Percentiles rank a stretch among this genome's conserved stretches.
These are phyloP conservation scores for Solenopsis fugax DNA, from an alignment of 1,140 invertebrate genomes.

Conservation along the genomic window DNA sequence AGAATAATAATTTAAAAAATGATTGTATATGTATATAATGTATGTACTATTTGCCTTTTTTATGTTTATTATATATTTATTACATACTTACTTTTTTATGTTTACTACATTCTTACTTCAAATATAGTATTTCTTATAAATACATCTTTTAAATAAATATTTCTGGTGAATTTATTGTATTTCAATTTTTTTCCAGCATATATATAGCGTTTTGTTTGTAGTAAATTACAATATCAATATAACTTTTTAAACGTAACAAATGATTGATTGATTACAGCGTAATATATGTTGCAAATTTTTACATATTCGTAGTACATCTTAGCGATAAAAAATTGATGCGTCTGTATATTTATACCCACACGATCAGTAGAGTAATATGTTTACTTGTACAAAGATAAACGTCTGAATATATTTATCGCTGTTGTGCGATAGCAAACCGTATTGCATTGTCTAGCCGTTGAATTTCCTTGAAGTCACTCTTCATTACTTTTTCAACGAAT, in stretches of 20 bases:
- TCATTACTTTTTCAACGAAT: conserved; percentile 48
- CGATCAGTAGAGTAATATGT: conserved; percentile 10
- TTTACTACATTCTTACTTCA: no score
- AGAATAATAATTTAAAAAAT: no score
- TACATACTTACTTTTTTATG: no score
- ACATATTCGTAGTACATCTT: background rate
- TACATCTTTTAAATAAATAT: no score
- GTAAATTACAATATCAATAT: background rate
- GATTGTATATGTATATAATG: no score
- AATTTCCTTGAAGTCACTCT: conserved; percentile 28
- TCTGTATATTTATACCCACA: conserved; percentile 1
- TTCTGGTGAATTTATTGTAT: no score
- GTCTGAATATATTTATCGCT: background rate
- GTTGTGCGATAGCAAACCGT: background rate
- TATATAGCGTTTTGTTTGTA: no score
- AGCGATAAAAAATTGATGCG: conserved; percentile 6
- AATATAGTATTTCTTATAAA: no score
- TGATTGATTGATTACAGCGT: background rate
- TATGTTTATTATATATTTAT: no score
- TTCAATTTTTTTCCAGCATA: no score
- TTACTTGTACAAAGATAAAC: background rate
- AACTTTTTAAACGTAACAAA: background rate
- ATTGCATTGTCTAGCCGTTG: conserved; percentile 16
- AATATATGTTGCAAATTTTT: background rate
- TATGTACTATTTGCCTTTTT: no score